Base-by-base conservation (phyloP, 2,113 vertebrate genomes). In the Neotoma lepida region DNA sequence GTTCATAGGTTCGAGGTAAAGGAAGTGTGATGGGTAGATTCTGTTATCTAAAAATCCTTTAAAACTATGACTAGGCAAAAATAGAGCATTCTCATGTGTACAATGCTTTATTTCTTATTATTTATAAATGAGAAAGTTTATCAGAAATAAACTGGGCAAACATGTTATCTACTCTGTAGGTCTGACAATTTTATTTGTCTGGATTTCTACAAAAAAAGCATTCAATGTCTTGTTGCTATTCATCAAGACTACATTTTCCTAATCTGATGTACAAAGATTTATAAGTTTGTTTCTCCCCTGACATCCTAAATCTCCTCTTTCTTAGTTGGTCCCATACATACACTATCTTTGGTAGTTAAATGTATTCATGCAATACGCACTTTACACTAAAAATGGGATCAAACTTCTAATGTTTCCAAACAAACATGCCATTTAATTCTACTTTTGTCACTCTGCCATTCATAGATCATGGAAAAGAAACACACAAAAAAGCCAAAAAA, bases 391-490 rank as follows among this genome's bases (percentile, higher is more conserved):
- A 35, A n/a, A 86, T 54, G 49, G 64, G 74, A 91, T 93, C 87
- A 96, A 96, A 81, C 18, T 35, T 20, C 90, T 93, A 86, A 89
- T 90, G 88, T 96, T 61, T 56, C 18, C 18, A 95, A 95, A 92
- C 78, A 91, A 94, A 94, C 82, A 92, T 93, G 78, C 26, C 41
- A 88, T 92, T 93, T 88, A 96, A 74, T 74, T 44, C 9, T 30
- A 92, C 86, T 81, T 85, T 74, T n/a, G 35, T 64, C 30, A 92
- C 24, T 22, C 41, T 93, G 71, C 58, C 68, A 96, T 58, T 86
- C 78, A 94, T 92, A 94, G 74, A 93, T 71, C 63, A 61, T 91
- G 64, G 92, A 85, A 96, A 94, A 89, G 28, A 95, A 93, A 77
- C 70, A 94, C 13, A 33, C 39, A 90, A 78, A 89, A 39, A 94